A percentile compares a stretch with the other conserved stretches of the same genome.
phyloP scores from a whole-genome alignment of 2,888 invertebrate genomes.

The Metacarcinus magister region DNA sequence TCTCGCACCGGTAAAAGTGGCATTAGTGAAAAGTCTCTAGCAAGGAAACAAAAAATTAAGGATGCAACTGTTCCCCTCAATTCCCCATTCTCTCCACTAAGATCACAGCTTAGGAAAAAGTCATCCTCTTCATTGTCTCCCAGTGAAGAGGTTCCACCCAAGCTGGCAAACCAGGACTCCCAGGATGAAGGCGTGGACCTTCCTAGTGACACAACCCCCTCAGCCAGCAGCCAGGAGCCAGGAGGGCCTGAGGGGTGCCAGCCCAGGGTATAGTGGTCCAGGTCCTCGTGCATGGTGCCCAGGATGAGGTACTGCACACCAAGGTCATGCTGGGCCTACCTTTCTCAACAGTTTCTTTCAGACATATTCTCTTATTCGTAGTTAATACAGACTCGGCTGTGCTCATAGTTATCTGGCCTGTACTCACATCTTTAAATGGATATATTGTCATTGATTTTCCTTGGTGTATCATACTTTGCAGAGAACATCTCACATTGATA shows the following conservation, averaged over 20 bases:
- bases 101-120: slow-evolving; percentile 31
- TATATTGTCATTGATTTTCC: background rate
- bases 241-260: slow-evolving; percentile 56
- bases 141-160: slow-evolving; percentile 43
- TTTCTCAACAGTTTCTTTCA: slow-evolving; percentile 59
- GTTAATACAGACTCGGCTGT: background rate
- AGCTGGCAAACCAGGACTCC: slow-evolving; percentile 57
- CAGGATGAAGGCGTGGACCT: slow-evolving; percentile 75
- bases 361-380: background rate
- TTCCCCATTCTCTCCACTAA: slow-evolving; percentile 74
- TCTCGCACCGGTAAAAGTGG: slow-evolving; percentile 68
- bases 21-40: background rate
- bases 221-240: slow-evolving; percentile 70
- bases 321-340: slow-evolving; percentile 44
- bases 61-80: slow-evolving; percentile 71
- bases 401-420: background rate
- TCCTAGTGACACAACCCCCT: slow-evolving; percentile 66
- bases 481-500: too few relatives aligned
- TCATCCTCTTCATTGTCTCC: background rate
- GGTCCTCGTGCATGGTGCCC: slow-evolving; percentile 56
- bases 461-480: too few relatives aligned
- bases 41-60: slow-evolving; percentile 50
- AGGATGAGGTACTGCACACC: slow-evolving; percentile 68
- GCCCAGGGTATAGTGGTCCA: slow-evolving; percentile 72
- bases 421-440: background rate